A percentile compares a stretch with the other conserved stretches of the same genome.
Conservation (phyloP, 1,140 invertebrate genomes). For the Aporrectodea caliginosa region DNA sequence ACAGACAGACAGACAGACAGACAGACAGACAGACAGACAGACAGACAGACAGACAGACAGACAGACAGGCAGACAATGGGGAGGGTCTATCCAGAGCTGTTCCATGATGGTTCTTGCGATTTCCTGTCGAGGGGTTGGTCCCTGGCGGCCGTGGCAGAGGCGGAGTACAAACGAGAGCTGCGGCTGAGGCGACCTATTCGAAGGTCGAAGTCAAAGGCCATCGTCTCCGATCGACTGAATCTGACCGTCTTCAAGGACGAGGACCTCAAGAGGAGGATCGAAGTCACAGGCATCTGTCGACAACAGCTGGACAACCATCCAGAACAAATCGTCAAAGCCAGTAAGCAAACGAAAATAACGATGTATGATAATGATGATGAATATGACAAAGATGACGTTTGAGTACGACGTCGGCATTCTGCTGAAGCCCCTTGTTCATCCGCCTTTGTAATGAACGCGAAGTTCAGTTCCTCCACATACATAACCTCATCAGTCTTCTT, state of each 20-base stretch:
- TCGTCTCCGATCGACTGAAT: neutral
- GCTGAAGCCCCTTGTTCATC: too few species aligned
- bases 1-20: slow-evolving; percentile 1
- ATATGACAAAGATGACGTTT: too few species aligned
- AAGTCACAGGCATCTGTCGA: neutral
- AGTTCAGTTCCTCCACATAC: too few species aligned
- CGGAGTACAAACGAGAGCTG: neutral
- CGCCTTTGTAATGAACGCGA: too few species aligned
- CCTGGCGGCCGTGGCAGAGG: neutral
- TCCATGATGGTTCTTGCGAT: neutral
- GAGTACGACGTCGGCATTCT: too few species aligned
- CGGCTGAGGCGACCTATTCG: neutral
- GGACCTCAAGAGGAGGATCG: neutral
- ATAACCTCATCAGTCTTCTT: too few species aligned
- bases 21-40: slow-evolving; percentile 1
- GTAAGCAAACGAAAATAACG: neutral
- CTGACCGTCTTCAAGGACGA: neutral
- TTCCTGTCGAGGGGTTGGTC: neutral
- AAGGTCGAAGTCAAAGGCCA: neutral
- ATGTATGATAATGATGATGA: too few species aligned
- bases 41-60: slow-evolving; percentile 1
- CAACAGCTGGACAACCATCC: neutral
- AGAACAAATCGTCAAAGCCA: neutral
- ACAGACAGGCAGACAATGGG: neutral
- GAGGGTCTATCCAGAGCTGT: too few species aligned